These are phyloP conservation scores for Zosterops borbonicus DNA, from an alignment of 2,113 vertebrate species.

Conservation along the genomic window DNA sequence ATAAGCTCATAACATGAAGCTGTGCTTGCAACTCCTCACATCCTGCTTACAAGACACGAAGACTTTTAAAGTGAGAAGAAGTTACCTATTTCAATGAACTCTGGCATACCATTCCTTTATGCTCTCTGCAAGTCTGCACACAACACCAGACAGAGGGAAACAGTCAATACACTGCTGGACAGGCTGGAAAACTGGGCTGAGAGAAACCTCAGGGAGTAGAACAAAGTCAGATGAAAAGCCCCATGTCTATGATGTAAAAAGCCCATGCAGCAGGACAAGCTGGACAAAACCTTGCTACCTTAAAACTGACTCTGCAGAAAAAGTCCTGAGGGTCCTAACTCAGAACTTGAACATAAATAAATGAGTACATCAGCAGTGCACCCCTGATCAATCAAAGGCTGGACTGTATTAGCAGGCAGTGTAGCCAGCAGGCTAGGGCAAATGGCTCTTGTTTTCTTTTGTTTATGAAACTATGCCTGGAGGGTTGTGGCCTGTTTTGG, in stretches of 20 bases:
- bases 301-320: background rate
- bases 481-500: background rate
- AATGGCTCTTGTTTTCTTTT: background rate
- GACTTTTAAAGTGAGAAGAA: background rate
- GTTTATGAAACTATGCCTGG: background rate
- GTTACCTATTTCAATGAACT: background rate
- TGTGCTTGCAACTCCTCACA: background rate
- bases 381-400: background rate
- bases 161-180: background rate
- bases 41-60: background rate
- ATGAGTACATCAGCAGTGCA: background rate
- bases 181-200: background rate
- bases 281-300: background rate
- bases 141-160: background rate
- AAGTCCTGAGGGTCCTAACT: background rate
- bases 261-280: background rate
- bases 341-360: background rate
- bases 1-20: background rate
- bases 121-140: background rate
- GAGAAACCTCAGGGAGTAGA: background rate
- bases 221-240: background rate
- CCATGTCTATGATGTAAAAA: background rate
- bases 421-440: background rate
- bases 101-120: background rate
- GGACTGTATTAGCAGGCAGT: background rate